phyloP scores from a whole-genome alignment of 1,140 invertebrate species.

The Pristionchus pacificus region DNA sequence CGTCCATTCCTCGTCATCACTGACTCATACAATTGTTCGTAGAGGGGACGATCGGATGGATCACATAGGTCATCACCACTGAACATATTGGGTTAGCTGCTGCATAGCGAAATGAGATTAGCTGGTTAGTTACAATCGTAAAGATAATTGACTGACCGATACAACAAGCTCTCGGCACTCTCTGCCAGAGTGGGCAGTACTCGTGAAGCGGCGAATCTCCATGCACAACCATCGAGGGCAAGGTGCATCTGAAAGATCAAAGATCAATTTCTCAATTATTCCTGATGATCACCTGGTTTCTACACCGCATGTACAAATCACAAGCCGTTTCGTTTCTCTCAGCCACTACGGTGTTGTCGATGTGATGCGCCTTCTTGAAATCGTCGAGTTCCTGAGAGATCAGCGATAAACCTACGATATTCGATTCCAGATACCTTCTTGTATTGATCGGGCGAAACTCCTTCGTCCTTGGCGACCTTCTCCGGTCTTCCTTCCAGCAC shows the following conservation, averaged over 20 bases:
- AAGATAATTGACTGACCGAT: not conserved
- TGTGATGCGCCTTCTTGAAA: not conserved
- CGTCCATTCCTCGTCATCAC: constrained; percentile 25
- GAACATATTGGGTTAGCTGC: too few species aligned
- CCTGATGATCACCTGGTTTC: not conserved
- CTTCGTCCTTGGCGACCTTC: not conserved
- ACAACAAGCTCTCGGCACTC: constrained; percentile 25
- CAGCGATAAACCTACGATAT: not conserved
- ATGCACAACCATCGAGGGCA: constrained; percentile 31
- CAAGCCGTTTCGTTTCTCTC: constrained; percentile 27
- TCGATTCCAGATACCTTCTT: too few species aligned
- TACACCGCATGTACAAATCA: constrained; percentile 32
- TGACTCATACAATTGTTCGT: constrained; percentile 17
- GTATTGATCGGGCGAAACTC: not conserved
- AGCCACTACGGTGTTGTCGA: not conserved
- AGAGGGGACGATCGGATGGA: not conserved
- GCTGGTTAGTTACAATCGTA: not conserved
- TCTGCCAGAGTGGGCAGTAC: constrained; percentile 25
- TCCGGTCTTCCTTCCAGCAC: not conserved
- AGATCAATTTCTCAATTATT: not conserved
- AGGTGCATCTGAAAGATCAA: constrained; percentile 25
- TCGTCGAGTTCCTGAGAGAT: not conserved
- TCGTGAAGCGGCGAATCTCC: constrained; percentile 25
- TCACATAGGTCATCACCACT: not conserved
- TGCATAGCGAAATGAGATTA: constrained; percentile 14